A percentile compares a stretch with the other conserved stretches of the same genome.
Conservation (phyloP, 2,113 vertebrate species). For the Stigmatopora argus region DNA sequence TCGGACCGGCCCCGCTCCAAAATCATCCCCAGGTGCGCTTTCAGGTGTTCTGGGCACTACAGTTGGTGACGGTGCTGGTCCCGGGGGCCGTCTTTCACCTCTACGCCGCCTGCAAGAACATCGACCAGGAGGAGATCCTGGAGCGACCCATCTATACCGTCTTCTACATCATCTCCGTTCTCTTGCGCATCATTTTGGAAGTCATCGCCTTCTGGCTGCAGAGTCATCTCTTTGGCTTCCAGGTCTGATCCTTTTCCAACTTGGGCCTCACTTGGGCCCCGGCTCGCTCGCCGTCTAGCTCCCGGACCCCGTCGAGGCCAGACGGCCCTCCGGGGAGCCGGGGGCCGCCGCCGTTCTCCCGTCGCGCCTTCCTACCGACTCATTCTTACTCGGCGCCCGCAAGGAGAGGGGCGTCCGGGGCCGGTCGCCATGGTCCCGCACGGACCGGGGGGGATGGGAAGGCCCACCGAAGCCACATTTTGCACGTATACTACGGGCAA, state of each 20-base stretch:
- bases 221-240: constrained; percentile 83
- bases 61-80: constrained; percentile 79
- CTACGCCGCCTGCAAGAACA: constrained; percentile 79
- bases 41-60: constrained; percentile 82
- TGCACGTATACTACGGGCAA: too few species aligned
- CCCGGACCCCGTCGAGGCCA: not conserved
- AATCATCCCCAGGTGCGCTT: not conserved
- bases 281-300: not conserved
- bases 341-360: too few species aligned
- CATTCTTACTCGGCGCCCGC: too few species aligned
- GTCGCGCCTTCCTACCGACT: too few species aligned
- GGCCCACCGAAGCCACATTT: too few species aligned
- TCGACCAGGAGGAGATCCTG: constrained; percentile 81
- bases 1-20: too few species aligned
- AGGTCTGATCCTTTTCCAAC: constrained; percentile 41
- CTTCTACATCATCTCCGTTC: constrained; percentile 81
- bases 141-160: constrained; percentile 74
- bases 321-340: too few species aligned
- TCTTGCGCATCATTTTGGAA: constrained; percentile 81
- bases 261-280: not conserved
- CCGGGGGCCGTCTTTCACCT: constrained; percentile 83
- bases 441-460: too few species aligned
- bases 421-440: too few species aligned
- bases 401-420: too few species aligned
- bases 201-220: constrained; percentile 83